phyloP scores from a whole-genome alignment of 1,140 invertebrate species.

The Heliconius melpomene region DNA sequence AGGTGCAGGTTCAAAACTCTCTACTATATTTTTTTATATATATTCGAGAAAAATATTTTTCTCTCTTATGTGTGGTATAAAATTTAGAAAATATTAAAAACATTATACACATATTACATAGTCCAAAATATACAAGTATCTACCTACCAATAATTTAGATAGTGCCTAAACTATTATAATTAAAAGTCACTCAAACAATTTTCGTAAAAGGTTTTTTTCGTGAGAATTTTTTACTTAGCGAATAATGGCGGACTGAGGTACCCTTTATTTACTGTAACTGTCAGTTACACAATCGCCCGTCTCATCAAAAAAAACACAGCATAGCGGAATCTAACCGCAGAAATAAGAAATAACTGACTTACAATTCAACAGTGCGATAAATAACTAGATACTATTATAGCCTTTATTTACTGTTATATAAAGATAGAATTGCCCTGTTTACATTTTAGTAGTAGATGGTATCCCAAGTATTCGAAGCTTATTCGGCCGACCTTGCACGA shows the following conservation, averaged over 20 bases:
- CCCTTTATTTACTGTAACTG: constrained; percentile 4
- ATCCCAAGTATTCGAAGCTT: constrained; percentile 25
- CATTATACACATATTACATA: too few species aligned
- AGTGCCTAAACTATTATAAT: background rate
- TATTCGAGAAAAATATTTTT: too few species aligned
- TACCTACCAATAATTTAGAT: background rate
- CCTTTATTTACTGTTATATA: background rate
- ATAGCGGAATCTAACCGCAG: constrained; percentile 32
- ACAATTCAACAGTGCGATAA: background rate
- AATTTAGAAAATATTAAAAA: too few species aligned
- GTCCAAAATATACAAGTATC: background rate
- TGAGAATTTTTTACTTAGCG: background rate
- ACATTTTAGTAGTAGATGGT: background rate
- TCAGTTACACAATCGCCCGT: constrained; percentile 19
- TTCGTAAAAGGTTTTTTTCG: background rate
- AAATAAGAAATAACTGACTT: constrained; percentile 33
- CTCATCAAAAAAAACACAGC: constrained; percentile 13
- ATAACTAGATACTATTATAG: background rate
- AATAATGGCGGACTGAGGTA: background rate
- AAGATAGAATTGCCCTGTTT: constrained; percentile 1
- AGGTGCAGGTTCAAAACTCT: too few species aligned
- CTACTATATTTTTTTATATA: too few species aligned
- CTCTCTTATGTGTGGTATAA: background rate
- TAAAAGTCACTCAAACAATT: constrained; percentile 1
- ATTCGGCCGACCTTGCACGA: constrained; percentile 57